Base-by-base conservation (phyloP, 2,888 invertebrate species). In the Chymomyza amoena region DNA sequence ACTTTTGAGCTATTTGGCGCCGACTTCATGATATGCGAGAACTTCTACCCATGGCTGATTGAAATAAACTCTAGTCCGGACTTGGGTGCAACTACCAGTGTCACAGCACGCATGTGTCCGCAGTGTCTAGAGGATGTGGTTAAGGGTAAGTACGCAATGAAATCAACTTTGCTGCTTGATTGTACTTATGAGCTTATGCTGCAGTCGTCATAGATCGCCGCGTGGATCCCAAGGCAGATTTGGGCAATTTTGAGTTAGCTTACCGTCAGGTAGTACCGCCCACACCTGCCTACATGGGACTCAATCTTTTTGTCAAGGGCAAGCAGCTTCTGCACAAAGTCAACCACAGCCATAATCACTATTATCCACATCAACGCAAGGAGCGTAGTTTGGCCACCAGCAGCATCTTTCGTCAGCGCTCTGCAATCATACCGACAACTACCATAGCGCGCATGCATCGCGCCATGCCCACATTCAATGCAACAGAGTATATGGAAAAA, bases 61-160 rank as follows among this genome's bases (percentile, higher is more conserved):
- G 98, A 98, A 92, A 97, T 98, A 78, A 98, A 98, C 91, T 97
- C 97, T 9, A 97, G 97, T 91, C 98, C 98, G 0, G 96, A 97
- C 92, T 94, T 98, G 93, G 96, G 97, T 15, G 94, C 96, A n/a
- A 96, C 96, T 0, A 98, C 98, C 0, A 96, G 95, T 73, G 96
- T 98, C 0, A 98, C 98, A 0, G 95, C 96, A 0, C 93, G 96
- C 63, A 93, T 98, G 88, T 98, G 98, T 89, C 95, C 96, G 9
- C 96, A 95, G 89, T 97, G 97, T 70, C 93, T 98, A 72, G 97
- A 97, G 89, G 98, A 98, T 92, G 94, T 96, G 4, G 93, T 98
- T 59, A 98, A 98, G 95, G 98, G 98, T 97, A 88, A 79, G 77
- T 64, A 6, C 10, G 32, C 20, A 63, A 25, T 25, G 9, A 13